A percentile compares a stretch with the other conserved stretches of the same genome.
Evolutionary conservation across 2,113 vertebrate genomes (phyloP).

Genomic region (Malurus elegans): DNA sequence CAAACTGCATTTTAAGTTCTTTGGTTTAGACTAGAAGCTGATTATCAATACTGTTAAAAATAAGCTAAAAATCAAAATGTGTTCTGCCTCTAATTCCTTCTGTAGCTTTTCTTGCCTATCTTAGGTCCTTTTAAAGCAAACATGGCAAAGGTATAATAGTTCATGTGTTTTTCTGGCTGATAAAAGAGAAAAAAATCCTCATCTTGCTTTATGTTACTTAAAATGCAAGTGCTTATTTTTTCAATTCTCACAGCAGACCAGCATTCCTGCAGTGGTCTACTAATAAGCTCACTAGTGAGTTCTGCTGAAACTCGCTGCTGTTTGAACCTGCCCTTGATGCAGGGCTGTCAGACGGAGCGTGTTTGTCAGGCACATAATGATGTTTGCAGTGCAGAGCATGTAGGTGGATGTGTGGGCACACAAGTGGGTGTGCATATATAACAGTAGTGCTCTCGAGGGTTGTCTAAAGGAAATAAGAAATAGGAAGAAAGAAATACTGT

Average conservation of each 20-base stretch:
- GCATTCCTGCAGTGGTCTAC: slow-evolving; percentile 25
- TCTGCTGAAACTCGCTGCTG: slow-evolving; percentile 36
- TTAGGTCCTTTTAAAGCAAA: slow-evolving; percentile 9
- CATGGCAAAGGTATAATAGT: neutral
- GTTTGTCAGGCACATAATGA: slow-evolving; percentile 46
- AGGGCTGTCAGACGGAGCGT: slow-evolving; percentile 4
- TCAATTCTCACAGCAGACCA: slow-evolving; percentile 56
- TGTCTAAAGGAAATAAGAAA: neutral
- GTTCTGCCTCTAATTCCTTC: neutral
- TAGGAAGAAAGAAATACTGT: neutral
- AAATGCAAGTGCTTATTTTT: slow-evolving; percentile 62
- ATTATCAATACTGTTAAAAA: slow-evolving; percentile 41
- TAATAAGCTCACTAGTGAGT: slow-evolving; percentile 62
- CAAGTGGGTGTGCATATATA: neutral
- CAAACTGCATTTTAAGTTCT: slow-evolving; percentile 45
- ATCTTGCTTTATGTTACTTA: slow-evolving; percentile 48
- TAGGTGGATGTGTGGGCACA: neutral
- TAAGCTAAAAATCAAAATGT: slow-evolving; percentile 18
- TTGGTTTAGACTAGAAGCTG: slow-evolving; percentile 28
- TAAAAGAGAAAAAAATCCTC: slow-evolving; percentile 21
- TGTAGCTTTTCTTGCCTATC: neutral
- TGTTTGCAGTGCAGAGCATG: slow-evolving; percentile 24
- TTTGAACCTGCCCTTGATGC: slow-evolving; percentile 52
- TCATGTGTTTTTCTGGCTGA: slow-evolving; percentile 47
- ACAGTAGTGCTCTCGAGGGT: neutral